A percentile compares a stretch with the other conserved stretches of the same genome.
Conservation (phyloP, 2,888 invertebrate species). For the Drosophila borealis region DNA sequence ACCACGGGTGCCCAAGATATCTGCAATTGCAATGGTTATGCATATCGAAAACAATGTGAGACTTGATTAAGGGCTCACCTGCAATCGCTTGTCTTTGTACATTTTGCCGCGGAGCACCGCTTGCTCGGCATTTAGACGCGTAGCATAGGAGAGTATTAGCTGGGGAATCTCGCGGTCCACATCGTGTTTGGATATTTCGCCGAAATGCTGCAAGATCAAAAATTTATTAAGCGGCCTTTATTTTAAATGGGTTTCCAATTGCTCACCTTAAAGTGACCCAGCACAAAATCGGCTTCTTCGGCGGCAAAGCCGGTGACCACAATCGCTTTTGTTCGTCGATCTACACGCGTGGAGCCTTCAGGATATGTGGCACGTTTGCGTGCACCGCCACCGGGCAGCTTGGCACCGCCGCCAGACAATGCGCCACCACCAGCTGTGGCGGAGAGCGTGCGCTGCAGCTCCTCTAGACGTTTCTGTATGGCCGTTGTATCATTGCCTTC, state of each 20-base stretch:
- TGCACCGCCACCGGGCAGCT: conserved; percentile 56
- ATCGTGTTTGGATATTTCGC: conserved; percentile 93
- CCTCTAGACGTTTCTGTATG: conserved; percentile 90
- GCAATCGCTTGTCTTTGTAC: conserved; percentile 91
- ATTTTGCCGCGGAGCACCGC: conserved; percentile 85
- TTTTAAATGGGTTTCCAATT: not conserved
- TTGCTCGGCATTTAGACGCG: conserved; percentile 84
- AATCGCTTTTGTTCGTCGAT: conserved; percentile 94
- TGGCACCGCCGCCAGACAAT: conserved; percentile 49
- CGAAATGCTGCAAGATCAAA: conserved; percentile 89
- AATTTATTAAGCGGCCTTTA: not conserved
- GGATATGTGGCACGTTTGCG: conserved; percentile 81
- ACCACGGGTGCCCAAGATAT: conserved; percentile 82
- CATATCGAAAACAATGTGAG: not conserved
- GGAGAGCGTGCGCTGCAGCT: conserved; percentile 86
- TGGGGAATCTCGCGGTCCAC: conserved; percentile 89
- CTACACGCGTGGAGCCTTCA: conserved; percentile 87
- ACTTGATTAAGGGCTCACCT: conserved; percentile 86
- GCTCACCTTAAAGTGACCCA: conserved; percentile 93
- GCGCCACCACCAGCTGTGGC: conserved; percentile 33
- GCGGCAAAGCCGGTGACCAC: conserved; percentile 94
- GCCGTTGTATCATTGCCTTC: conserved; percentile 94
- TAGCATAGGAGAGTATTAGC: conserved; percentile 84
- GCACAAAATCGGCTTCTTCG: conserved; percentile 92
- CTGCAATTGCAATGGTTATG: conserved; percentile 36